Base-by-base conservation (phyloP, 92 coral and sea anemone genomes). In the Paramuricea clavata region DNA sequence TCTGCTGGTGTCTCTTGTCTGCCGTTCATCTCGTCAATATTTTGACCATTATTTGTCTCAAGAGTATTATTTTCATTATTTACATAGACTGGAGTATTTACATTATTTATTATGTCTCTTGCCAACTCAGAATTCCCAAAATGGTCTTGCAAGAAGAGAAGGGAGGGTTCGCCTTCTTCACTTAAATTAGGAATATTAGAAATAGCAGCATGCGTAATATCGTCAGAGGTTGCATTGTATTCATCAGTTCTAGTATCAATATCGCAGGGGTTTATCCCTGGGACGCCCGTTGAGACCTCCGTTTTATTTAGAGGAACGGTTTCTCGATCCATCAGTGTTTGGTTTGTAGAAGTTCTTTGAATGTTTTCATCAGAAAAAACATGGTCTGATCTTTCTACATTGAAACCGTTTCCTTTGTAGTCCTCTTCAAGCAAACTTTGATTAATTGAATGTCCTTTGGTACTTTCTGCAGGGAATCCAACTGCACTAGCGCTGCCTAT, bases 141-240 rank as follows among this genome's bases (percentile, higher is more conserved):
- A 79, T 79, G 84, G 21, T 79, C 84, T 42, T 36, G 71, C 54
- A 41, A 11, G 84, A 79, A 79, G 30, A 33, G 26, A 44, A 79
- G 22, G 23, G 72, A 59, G 12, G 69, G 31, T 39, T 33, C 67
- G 0, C 47, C 73, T 26, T 39, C 73, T 9, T 59, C n/a, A 7
- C 33, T 59, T 61, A 67, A 27, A 13, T 31, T 16, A 13, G 72
- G 19, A 65, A 28, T 31, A 65, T 65, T 65, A 65, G 21, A 65
- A 65, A 30, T 16, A 2, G 35, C 36, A 8, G 21, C 72, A 9
- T 65, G 35, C 42, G 21, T 13, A 28, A 11, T 33, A 28, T 65
- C 22, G 10, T 31, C 41, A 16, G 0, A 65, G 7, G 72, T 10
- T 28, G 36, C 1, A 28, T 15, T 65, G n/a, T 31, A 13, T 54